Conservation (phyloP, 2,113 vertebrate genomes). For the Sebastes schlegelii region DNA sequence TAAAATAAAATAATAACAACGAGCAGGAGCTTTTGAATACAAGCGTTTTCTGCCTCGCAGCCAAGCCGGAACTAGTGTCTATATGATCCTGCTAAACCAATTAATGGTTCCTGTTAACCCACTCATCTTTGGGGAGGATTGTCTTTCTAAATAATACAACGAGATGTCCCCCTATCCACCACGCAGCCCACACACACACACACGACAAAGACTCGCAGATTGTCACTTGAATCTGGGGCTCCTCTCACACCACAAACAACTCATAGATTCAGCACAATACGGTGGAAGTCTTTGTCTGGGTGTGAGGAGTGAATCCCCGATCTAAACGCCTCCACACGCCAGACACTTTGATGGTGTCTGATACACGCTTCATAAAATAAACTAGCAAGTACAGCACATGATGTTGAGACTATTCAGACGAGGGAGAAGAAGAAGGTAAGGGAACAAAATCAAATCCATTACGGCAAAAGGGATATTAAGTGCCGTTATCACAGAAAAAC, state of each 20-base stretch:
- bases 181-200: conserved; percentile 71
- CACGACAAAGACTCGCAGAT: conserved; percentile 67
- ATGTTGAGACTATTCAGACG: conserved; percentile 47
- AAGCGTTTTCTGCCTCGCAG: conserved; percentile 71
- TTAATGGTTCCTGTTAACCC: conserved; percentile 84
- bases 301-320: conserved; percentile 65
- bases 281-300: conserved; percentile 75
- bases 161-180: conserved; percentile 75
- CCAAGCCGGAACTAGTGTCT: conserved; percentile 76
- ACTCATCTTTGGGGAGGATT: conserved; percentile 79
- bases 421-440: conserved; percentile 53
- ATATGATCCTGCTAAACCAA: conserved; percentile 83
- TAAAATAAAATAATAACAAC: conserved; percentile 42
- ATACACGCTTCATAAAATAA: conserved; percentile 66
- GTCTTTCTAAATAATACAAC: conserved; percentile 82
- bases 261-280: conserved; percentile 68
- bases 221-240: conserved; percentile 73
- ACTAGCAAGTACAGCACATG: conserved; percentile 47
- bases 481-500: conserved; percentile 76
- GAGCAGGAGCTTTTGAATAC: conserved; percentile 65
- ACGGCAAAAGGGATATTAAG: conserved; percentile 67
- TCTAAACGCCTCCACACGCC: conserved; percentile 65
- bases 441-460: conserved; percentile 71
- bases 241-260: conserved; percentile 64
- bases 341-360: conserved; percentile 63